These are phyloP conservation scores for rat (Rattus norvegicus) DNA, from an alignment of 2,113 vertebrate species.

Conservation along the genomic window DNA sequence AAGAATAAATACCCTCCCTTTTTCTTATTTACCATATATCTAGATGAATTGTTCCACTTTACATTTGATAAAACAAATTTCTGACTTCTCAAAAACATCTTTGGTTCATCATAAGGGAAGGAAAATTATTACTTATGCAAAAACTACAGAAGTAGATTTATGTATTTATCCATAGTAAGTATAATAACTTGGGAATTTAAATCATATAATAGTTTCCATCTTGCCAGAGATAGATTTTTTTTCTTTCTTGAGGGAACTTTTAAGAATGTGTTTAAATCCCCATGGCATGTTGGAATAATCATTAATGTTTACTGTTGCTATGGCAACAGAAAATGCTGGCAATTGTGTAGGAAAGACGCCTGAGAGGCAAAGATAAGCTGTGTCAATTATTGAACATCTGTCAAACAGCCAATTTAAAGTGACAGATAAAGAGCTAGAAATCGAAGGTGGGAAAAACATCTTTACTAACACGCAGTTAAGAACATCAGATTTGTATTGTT, in stretches of 20 bases:
- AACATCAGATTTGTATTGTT: constrained; percentile 21
- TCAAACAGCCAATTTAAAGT: constrained; percentile 71
- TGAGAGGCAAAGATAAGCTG: constrained; percentile 81
- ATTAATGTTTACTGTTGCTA: constrained; percentile 71
- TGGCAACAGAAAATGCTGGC: constrained; percentile 65
- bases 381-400: constrained; percentile 81
- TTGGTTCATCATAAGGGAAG: background rate
- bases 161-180: constrained; percentile 62
- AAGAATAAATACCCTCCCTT: background rate
- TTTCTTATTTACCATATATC: background rate
- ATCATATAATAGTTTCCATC: constrained; percentile 43
- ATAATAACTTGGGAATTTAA: constrained; percentile 44
- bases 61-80: background rate
- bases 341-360: constrained; percentile 68
- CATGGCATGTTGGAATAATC: background rate
- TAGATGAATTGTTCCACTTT: constrained; percentile 17
- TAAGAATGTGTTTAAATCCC: constrained; percentile 63
- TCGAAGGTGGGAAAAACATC: background rate
- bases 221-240: constrained; percentile 74
- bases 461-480: constrained; percentile 59
- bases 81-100: background rate
- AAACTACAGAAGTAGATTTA: constrained; percentile 27
- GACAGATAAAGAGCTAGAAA: constrained; percentile 62
- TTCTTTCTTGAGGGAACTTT: constrained; percentile 62
- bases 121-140: background rate